Evolutionary conservation across 2,113 vertebrate genomes (phyloP), one percentile per base, ranked within the genome.

Genomic region (Actinemys pallida): DNA sequence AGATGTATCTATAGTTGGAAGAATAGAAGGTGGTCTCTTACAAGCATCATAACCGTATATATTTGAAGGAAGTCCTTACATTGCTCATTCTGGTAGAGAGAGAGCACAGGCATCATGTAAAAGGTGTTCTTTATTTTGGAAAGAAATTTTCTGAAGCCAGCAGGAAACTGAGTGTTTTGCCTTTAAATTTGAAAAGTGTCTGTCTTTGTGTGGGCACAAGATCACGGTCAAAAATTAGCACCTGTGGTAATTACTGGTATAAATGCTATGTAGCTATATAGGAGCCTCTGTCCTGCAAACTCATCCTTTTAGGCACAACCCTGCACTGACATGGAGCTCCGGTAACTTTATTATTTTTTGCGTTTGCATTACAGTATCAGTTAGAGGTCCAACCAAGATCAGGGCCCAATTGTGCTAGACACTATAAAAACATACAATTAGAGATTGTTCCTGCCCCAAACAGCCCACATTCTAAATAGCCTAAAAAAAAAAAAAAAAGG

Each of bases 81-180:
- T 92, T 94, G 93, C 39, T 90, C 89, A 92, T 90, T 91, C 91
- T 75, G n/a, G 19, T 75, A 42, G 9, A 42, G n/a, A 20, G 10
- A 75, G 14, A 75, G 39, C 39, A 75, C 39, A 42, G 20, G 35
- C 20, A 20, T 20, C 17, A 6, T 42, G n/a, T 42, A 75, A 75
- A 42, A 75, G 17, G n/a, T 75, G 69, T 75, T 39, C 12, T 35
- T 62, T 9, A 42, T 75, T 75, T 75, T n/a, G n/a, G 69, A 75
- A 42, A 20, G 35, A 42, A 10, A 22, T 75, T 22, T 75, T 75
- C 4, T 20, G n/a, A 42, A 42, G n/a, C n/a, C 17, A 75, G 20
- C 69, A 75, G 39, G 69, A 75, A 75, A 75, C 19, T 6, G 59
- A n/a, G 35, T 69, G 31, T n/a, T 69, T 69, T 69, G 14, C 14